Evolutionary conservation across 1,140 invertebrate species (phyloP).

Genomic region (Anagrus nilaparvatae): DNA sequence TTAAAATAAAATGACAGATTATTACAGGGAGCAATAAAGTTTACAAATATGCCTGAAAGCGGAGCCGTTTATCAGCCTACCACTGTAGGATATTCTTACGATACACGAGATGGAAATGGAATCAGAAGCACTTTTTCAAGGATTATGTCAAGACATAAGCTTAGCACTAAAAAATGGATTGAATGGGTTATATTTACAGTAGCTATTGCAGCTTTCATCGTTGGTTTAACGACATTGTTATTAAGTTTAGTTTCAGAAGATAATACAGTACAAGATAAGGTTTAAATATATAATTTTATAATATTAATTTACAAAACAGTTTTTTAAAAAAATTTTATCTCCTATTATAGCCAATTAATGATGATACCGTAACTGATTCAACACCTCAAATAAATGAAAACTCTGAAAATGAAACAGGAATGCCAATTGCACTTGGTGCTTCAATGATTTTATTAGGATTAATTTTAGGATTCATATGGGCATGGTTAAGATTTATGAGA

Average conservation of each 20-base stretch:
- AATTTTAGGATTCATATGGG: conserved; percentile 27
- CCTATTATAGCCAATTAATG: conserved; percentile 17
- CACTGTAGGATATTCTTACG: conserved; percentile 39
- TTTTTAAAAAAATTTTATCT: too few relatives aligned
- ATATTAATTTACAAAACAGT: conserved; percentile 2
- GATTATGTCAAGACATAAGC: conserved; percentile 37
- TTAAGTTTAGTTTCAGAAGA: conserved; percentile 29
- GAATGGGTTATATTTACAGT: conserved; percentile 37
- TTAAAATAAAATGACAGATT: too few relatives aligned
- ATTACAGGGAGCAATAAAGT: too few relatives aligned
- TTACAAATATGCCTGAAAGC: conserved; percentile 32
- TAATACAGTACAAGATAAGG: conserved; percentile 16
- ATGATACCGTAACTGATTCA: conserved; percentile 13
- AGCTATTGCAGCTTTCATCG: conserved; percentile 32
- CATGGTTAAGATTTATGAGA: conserved; percentile 32
- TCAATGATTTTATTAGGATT: conserved; percentile 32
- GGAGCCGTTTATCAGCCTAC: conserved; percentile 41
- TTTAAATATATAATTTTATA: conserved; percentile 7
- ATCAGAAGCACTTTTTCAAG: conserved; percentile 34
- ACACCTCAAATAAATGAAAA: conserved; percentile 25
- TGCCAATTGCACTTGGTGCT: conserved; percentile 30
- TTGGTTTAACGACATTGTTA: conserved; percentile 33
- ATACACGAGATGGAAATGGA: conserved; percentile 29
- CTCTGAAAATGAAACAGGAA: conserved; percentile 16
- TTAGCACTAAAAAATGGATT: conserved; percentile 36